Conservation (phyloP, 1,140 invertebrate species). For the Zaprionus ghesquierei region DNA sequence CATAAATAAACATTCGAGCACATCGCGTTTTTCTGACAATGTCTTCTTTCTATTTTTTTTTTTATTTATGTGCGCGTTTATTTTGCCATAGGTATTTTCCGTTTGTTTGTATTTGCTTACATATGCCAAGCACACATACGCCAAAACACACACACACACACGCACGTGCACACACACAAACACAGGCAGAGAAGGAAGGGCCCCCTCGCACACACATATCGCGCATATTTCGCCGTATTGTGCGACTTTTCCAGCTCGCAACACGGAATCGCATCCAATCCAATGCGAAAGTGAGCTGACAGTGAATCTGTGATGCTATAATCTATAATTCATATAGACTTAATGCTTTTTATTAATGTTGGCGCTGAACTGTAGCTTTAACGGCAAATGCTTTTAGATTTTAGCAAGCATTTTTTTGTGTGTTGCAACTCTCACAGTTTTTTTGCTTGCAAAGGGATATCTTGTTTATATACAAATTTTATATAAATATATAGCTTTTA, state of each 20-base stretch:
- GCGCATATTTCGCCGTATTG: conserved; percentile 41
- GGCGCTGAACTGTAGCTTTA: neutral
- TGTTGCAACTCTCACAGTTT: too few relatives aligned
- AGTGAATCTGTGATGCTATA: neutral
- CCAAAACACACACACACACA: neutral
- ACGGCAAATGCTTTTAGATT: neutral
- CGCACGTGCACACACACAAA: neutral
- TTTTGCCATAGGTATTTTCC: conserved; percentile 46
- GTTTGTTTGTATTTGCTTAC: conserved; percentile 50
- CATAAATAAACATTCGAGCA: conserved; percentile 55
- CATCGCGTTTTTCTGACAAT: conserved; percentile 52
- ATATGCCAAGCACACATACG: conserved; percentile 36
- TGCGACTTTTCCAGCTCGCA: conserved; percentile 27
- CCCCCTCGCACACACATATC: conserved; percentile 6
- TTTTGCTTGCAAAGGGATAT: neutral
- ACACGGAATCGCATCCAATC: conserved; percentile 7
- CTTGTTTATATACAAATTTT: neutral
- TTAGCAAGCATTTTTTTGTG: neutral
- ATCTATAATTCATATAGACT: neutral
- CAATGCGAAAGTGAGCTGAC: neutral
- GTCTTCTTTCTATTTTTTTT: conserved; percentile 17
- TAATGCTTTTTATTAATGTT: neutral
- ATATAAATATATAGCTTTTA: neutral
- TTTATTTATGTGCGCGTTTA: conserved; percentile 54
- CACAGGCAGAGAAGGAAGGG: neutral